phyloP scores from a whole-genome alignment of 2,888 invertebrate genomes.

The Amaurobius ferox region DNA sequence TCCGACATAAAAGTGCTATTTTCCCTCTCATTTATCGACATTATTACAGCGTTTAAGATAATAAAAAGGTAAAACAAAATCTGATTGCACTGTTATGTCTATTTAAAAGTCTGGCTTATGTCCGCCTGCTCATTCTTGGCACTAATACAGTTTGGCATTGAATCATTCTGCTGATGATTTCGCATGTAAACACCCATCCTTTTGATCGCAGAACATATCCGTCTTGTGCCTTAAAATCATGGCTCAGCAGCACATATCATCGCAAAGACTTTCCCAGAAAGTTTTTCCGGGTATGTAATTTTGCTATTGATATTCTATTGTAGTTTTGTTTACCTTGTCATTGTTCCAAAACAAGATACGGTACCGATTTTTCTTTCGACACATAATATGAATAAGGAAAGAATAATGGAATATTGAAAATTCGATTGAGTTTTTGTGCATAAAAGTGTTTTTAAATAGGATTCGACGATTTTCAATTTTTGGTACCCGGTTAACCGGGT shows the following conservation, averaged over 20 bases:
- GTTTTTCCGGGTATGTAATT: conserved; percentile 43
- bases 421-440: too few species aligned
- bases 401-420: too few species aligned
- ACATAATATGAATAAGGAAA: too few species aligned
- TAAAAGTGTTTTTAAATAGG: too few species aligned
- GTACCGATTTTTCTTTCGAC: too few species aligned
- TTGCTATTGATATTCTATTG: too few species aligned
- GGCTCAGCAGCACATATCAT: conserved; percentile 24
- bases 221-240: conserved; percentile 15
- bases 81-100: conserved; percentile 5
- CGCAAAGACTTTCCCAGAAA: conserved; percentile 40
- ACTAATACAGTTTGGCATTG: conserved; percentile 41
- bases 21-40: background rate
- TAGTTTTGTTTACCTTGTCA: too few species aligned
- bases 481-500: too few species aligned
- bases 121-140: conserved; percentile 36
- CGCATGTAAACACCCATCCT: background rate
- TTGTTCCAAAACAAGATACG: too few species aligned
- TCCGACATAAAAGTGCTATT: too few species aligned
- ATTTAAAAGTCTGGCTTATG: conserved; percentile 39
- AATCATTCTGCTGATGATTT: conserved; percentile 15
- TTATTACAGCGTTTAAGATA: too few species aligned
- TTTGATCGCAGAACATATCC: background rate
- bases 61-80: background rate
- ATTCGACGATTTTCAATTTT: too few species aligned